Evolutionary conservation across 2,888 invertebrate genomes (phyloP), one percentile per base, ranked within the genome.

Genomic region (Laothoe populi): DNA sequence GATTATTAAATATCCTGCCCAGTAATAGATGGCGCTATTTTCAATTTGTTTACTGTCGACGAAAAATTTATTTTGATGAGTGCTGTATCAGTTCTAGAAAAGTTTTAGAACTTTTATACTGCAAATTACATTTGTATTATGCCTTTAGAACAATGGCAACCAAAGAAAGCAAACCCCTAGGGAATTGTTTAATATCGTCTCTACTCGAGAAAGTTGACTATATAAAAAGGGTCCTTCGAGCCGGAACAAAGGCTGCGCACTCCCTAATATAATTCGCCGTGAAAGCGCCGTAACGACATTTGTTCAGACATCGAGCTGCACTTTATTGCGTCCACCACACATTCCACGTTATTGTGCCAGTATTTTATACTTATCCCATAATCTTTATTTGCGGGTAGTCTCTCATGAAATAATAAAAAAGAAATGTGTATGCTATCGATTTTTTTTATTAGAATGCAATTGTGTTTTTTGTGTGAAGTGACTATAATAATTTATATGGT

Each of bases 281-380:
- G 45, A 63, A 53, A 65, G 57, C 53, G 13, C 24, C 19, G 16
- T 63, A 64, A 66, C 38, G 23, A 44, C 21, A 57, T 69, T 67
- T 66, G 21, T 23, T 59, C 16, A 53, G 59, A 69, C 63, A 64
- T 63, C n/a, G 61, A 19, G 40, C n/a, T 60, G 65, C 66, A 64
- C 67, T 69, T 63, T 59, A 53, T 45, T 46, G 59, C 57, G 19
- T 35, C 1, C 21, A 31, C 53, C 31, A 53, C 21, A 35, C 53
- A 35, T 53, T 19, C 16, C 16, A 26, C 16, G 11, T 53, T 19
- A 53, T 19, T 16, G 19, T 31, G 19, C 11, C 19, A 16, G n/a
- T 10, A 49, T 31, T 53, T 53, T 53, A 35, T 35, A 11, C 19
- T 19, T 35, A 16, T 31, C 5, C 24, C 2, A 26, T 7, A 4